phyloP scores from a whole-genome alignment of 92 coral and sea anemone genomes.

The Nematostella vectensis region DNA sequence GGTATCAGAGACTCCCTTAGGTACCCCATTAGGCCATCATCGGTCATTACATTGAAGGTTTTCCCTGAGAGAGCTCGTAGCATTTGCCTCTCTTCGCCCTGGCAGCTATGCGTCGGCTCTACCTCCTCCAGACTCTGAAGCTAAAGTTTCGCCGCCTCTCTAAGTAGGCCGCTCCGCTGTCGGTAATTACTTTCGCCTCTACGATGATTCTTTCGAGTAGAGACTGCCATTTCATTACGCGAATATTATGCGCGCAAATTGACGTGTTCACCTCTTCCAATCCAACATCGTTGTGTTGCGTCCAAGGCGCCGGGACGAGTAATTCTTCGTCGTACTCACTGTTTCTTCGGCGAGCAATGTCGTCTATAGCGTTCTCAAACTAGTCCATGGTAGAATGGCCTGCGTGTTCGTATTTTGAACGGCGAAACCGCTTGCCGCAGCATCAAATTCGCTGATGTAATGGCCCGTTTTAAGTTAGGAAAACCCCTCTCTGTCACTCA shows the following conservation, averaged over 20 bases:
- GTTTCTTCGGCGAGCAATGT: constrained; percentile 4
- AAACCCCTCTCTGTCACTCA: background rate
- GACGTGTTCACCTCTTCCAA: background rate
- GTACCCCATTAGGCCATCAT: constrained; percentile 12
- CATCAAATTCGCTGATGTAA: background rate
- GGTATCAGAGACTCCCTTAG: constrained; percentile 12
- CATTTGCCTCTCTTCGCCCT: background rate
- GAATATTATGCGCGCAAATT: constrained; percentile 2
- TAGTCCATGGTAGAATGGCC: no score
- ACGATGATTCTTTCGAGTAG: background rate
- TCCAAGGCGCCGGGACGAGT: background rate
- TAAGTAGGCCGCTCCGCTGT: no score
- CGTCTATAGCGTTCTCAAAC: background rate
- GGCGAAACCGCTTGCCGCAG: background rate
- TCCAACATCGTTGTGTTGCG: constrained; percentile 2
- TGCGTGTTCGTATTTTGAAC: no score
- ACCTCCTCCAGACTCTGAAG: constrained; percentile 9
- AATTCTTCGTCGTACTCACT: constrained; percentile 10
- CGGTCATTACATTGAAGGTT: constrained; percentile 8
- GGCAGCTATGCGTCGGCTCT: background rate
- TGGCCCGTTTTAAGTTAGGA: background rate
- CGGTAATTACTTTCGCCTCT: background rate
- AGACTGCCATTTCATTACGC: background rate
- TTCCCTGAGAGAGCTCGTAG: constrained; percentile 7
- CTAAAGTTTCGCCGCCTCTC: no score